Evolutionary conservation across 2,888 invertebrate species (phyloP).

Genomic region (Nomada goodeniana): DNA sequence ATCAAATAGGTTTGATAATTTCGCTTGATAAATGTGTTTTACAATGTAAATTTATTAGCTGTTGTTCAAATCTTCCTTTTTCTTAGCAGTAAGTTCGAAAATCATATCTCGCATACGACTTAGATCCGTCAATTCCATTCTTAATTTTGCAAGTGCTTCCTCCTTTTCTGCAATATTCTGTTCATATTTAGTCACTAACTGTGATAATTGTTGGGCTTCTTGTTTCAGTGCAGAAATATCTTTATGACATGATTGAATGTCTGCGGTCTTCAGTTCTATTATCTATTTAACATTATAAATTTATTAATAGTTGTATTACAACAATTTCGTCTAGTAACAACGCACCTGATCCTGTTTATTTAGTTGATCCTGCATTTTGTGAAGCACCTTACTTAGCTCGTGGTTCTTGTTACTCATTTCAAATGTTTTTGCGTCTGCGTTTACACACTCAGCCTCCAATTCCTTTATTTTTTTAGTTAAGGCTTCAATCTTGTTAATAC

Average conservation of each 20-base stretch:
- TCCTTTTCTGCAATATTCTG: slow-evolving; percentile 77
- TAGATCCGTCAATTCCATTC: slow-evolving; percentile 74
- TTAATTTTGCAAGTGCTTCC: slow-evolving; percentile 69
- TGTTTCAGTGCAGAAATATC: slow-evolving; percentile 77
- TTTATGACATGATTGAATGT: slow-evolving; percentile 74
- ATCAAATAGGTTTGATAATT: slow-evolving; percentile 40
- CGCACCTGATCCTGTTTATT: slow-evolving; percentile 76
- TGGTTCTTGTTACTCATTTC: slow-evolving; percentile 66
- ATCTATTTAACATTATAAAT: slow-evolving; percentile 61
- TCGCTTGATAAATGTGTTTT: slow-evolving; percentile 10
- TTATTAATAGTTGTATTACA: slow-evolving; percentile 10
- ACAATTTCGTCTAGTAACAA: not conserved
- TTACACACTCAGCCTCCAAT: slow-evolving; percentile 62
- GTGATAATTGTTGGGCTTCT: slow-evolving; percentile 75
- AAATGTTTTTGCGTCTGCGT: slow-evolving; percentile 53
- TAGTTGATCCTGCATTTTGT: slow-evolving; percentile 74
- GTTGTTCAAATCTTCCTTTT: slow-evolving; percentile 73
- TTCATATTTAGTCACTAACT: slow-evolving; percentile 74
- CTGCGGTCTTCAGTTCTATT: slow-evolving; percentile 74
- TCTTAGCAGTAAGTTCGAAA: slow-evolving; percentile 79
- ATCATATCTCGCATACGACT: slow-evolving; percentile 82
- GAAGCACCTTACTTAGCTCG: slow-evolving; percentile 66
- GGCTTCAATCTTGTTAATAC: slow-evolving; percentile 65
- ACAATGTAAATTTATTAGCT: slow-evolving; percentile 44
- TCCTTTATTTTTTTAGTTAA: slow-evolving; percentile 69